Evolutionary conservation across 2,797 vertebrate species (phyloP).

Genomic region (Apogon talboti): DNA sequence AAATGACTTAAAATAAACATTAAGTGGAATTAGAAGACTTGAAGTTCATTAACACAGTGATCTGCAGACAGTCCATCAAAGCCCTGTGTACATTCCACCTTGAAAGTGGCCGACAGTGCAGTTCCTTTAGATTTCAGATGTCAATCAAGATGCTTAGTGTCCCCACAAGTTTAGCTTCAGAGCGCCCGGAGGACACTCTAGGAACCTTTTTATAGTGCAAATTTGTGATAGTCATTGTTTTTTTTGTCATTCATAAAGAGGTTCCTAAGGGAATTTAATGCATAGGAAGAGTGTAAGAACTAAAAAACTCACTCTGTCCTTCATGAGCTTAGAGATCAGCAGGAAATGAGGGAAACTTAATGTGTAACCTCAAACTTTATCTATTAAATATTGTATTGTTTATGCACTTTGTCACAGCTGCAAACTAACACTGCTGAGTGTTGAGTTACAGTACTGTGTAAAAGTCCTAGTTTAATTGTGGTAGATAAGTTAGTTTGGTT

Average conservation of each 20-base stretch:
- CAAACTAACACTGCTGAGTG: no score
- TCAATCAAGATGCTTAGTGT: constrained; percentile 22
- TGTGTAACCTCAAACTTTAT: neutral
- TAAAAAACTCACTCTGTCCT: neutral
- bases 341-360: constrained; percentile 12
- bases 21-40: no score
- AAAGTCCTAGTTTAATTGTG: no score
- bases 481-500: neutral
- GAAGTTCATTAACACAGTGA: no score
- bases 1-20: no score
- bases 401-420: no score
- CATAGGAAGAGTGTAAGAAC: neutral
- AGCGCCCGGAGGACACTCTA: neutral
- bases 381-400: no score
- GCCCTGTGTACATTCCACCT: constrained; percentile 17
- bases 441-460: neutral
- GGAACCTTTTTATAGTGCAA: constrained; percentile 17
- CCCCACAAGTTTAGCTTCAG: constrained; percentile 2
- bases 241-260: constrained; percentile 6
- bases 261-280: neutral
- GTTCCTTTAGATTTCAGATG: constrained; percentile 21
- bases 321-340: constrained; percentile 5
- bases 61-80: constrained; percentile 10
- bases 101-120: constrained; percentile 21
- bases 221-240: neutral